These are phyloP conservation scores for Melinaea marsaeus DNA, from an alignment of 2,888 invertebrate species.

Conservation along the genomic window DNA sequence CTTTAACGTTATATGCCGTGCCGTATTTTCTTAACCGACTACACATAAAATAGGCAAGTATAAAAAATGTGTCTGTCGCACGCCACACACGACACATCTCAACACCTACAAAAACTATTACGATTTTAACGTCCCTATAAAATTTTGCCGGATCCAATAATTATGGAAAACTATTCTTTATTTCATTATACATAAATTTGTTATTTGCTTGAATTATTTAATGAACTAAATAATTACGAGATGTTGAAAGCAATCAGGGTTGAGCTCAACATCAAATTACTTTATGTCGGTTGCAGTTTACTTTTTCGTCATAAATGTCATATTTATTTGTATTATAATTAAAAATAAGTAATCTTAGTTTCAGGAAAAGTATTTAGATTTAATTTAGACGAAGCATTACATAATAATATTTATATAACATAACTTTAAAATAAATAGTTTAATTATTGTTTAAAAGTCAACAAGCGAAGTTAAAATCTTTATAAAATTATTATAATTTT, in stretches of 20 bases:
- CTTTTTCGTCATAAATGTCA: constrained; percentile 2
- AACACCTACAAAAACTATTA: constrained; percentile 41
- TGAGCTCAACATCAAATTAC: constrained; percentile 28
- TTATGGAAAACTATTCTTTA: constrained; percentile 2
- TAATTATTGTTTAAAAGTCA: too few relatives aligned
- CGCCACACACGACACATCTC: constrained; percentile 33
- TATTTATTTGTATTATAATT: constrained; percentile 3
- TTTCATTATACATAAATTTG: neutral
- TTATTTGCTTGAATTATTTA: constrained; percentile 12
- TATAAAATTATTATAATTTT: too few relatives aligned
- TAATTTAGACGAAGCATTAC: too few relatives aligned
- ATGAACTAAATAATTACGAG: constrained; percentile 40
- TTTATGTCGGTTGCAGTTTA: constrained; percentile 36
- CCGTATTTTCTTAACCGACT: too few relatives aligned
- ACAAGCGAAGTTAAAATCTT: too few relatives aligned
- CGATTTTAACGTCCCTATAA: constrained; percentile 47
- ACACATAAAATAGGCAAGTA: too few relatives aligned
- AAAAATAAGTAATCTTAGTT: too few relatives aligned
- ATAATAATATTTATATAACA: too few relatives aligned
- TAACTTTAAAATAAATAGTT: too few relatives aligned
- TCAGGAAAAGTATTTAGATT: too few relatives aligned
- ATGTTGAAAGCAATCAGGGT: constrained; percentile 45
- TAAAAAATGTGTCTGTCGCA: neutral
- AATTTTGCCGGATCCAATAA: constrained; percentile 26
- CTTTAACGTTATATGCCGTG: too few relatives aligned